Evolutionary conservation across 2,888 invertebrate species (phyloP).

Genomic region (Hirtodrosophila duncani): DNA sequence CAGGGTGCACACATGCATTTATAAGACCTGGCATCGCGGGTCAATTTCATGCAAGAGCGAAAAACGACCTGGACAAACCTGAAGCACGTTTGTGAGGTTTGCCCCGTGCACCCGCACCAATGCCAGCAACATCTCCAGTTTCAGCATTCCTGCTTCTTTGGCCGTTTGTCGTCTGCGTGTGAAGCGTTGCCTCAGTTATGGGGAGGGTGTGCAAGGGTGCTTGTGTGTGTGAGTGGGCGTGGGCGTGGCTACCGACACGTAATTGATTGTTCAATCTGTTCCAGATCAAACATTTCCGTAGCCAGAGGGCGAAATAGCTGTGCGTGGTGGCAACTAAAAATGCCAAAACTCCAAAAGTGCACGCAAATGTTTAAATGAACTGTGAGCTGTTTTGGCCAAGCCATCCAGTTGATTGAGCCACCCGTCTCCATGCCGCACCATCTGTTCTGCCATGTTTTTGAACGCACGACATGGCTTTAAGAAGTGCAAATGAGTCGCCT

Average conservation of each 20-base stretch:
- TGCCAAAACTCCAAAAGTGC: slow-evolving; percentile 1
- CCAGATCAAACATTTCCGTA: slow-evolving; percentile 65
- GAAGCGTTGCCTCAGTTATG: neutral
- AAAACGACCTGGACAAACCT: slow-evolving; percentile 34
- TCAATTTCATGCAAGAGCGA: slow-evolving; percentile 66
- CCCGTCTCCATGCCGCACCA: slow-evolving; percentile 17
- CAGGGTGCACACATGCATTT: slow-evolving; percentile 65
- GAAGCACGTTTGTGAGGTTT: neutral
- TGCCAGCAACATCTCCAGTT: neutral
- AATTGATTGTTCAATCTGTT: slow-evolving; percentile 73
- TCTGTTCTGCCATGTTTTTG: slow-evolving; percentile 2
- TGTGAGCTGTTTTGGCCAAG: slow-evolving; percentile 32
- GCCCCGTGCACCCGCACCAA: neutral
- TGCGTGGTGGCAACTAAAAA: slow-evolving; percentile 52
- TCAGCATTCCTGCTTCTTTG: slow-evolving; percentile 19
- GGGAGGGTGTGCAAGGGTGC: neutral
- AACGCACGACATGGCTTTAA: slow-evolving; percentile 40
- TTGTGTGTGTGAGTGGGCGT: slow-evolving; percentile 6
- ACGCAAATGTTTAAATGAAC: slow-evolving; percentile 51
- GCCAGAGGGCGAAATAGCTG: slow-evolving; percentile 41
- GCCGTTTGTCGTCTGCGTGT: slow-evolving; percentile 38
- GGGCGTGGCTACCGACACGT: slow-evolving; percentile 67
- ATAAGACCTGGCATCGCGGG: slow-evolving; percentile 68
- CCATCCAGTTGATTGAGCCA: slow-evolving; percentile 58
- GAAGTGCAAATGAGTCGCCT: slow-evolving; percentile 35